Evolutionary conservation across 1,140 invertebrate species (phyloP), one percentile per base, ranked within the genome.

Genomic region (Streblospio benedicti): DNA sequence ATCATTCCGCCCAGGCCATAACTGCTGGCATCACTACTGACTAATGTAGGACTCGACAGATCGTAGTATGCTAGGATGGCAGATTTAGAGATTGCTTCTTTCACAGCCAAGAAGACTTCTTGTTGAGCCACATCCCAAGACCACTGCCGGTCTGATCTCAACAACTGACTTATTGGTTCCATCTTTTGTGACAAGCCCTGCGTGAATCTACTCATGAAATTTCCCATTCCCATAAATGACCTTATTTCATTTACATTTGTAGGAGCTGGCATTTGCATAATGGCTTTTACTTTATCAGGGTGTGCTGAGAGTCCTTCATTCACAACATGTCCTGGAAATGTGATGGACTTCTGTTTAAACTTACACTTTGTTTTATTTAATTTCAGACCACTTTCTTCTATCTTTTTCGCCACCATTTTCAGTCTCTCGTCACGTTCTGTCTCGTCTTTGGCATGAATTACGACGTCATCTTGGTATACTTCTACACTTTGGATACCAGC

Each of bases 1-100:
- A 69, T 18, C 2, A 53, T 60, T 0, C 44, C 66, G n/a, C 66
- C 66, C n/a, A 68, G 33, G 9, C 68, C 66, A 54, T 59, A 65
- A 14, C 47, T 60, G 23, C 57, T 64, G 12, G 56, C 58, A 27
- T 69, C 61, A 5, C 62, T 62, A 55, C 41, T 53, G 3, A 69
- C 51, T 0, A 63, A 31, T 0, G 58, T 64, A 28, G 44, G 28
- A 53, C 49, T 64, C 0, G 49, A 35, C 32, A 33, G 33, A 51
- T 64, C 60, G 51, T 61, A 66, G 25, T 61, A 65, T 28, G 57
- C 44, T 9, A 66, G 41, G 1, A 61, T 50, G 33, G 66, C 57
- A n/a, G 57, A 45, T 16, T 51, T 63, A 44, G 60, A 56, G 5
- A 70, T 35, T 30, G 60, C 27, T 25, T 61, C 33, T 35, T 65